A percentile compares a stretch with the other conserved stretches of the same genome.
Conservation (phyloP, 2,888 invertebrate genomes). For the Seira ritae region DNA sequence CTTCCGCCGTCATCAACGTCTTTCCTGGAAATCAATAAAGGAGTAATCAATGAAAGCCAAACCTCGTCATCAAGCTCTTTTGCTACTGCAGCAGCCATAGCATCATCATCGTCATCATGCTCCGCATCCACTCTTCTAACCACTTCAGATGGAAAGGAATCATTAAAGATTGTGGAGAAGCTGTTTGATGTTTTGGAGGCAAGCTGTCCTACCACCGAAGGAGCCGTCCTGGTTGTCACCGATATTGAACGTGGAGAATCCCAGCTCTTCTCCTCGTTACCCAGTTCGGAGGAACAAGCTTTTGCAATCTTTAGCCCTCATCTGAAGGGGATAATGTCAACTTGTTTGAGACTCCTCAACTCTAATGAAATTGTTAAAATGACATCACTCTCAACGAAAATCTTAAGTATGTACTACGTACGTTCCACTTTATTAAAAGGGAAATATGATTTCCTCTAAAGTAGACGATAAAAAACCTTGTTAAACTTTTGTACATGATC, state of each 20-base stretch:
- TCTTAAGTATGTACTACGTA: conserved; percentile 45
- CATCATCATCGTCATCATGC: no score
- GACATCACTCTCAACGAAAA: conserved; percentile 24
- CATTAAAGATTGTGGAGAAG: conserved; percentile 34
- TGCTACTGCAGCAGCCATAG: background rate
- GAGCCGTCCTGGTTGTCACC: conserved; percentile 34
- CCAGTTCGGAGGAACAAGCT: background rate
- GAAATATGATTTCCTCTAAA: no score
- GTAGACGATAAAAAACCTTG: no score
- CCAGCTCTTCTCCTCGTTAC: background rate
- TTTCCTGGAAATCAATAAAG: conserved; percentile 1
- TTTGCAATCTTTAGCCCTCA: conserved; percentile 32
- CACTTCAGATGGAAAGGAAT: conserved; percentile 12
- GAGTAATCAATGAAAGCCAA: conserved; percentile 30
- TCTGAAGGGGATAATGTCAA: conserved; percentile 24
- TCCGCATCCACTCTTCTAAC: no score
- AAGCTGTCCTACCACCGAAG: conserved; percentile 31
- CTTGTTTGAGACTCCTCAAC: conserved; percentile 38
- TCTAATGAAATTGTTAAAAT: conserved; percentile 10
- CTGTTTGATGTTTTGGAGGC: conserved; percentile 50
- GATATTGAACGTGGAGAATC: conserved; percentile 15
- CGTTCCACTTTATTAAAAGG: conserved; percentile 4
- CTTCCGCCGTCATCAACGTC: background rate
- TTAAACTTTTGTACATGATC: no score
- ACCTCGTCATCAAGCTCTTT: background rate